Percentiles rank a stretch among this genome's conserved stretches.
Conservation (phyloP, 1,140 invertebrate genomes). For the Diorhabda sublineata region DNA sequence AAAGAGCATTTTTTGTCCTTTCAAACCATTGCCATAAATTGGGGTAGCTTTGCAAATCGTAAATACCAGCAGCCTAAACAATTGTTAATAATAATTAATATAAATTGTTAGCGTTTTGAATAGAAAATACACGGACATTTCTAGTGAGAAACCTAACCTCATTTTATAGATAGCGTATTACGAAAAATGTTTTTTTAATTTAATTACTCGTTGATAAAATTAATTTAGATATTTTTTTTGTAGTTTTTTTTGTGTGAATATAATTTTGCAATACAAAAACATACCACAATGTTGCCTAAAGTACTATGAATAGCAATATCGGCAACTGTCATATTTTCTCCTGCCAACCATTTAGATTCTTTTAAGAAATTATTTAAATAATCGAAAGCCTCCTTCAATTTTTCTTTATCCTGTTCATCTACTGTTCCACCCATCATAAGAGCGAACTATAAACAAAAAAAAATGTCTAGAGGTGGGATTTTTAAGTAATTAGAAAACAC, state of each 20-base stretch:
- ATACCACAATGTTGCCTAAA: conserved; percentile 34
- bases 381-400: conserved; percentile 45
- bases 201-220: too few relatives aligned
- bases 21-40: conserved; percentile 35
- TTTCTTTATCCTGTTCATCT: conserved; percentile 27
- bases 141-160: too few relatives aligned
- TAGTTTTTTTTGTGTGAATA: too few relatives aligned
- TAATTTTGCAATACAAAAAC: conserved; percentile 15
- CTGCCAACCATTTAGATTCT: conserved; percentile 44
- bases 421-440: conserved; percentile 33
- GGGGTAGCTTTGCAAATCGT: conserved; percentile 27
- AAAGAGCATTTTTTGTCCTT: conserved; percentile 29
- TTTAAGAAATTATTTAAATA: conserved; percentile 45
- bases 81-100: background rate
- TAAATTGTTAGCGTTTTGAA: too few relatives aligned
- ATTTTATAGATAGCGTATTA: too few relatives aligned
- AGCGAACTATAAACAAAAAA: conserved; percentile 37
- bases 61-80: conserved; percentile 22
- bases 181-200: too few relatives aligned
- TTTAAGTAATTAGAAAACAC: conserved; percentile 8
- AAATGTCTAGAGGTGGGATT: background rate
- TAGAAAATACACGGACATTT: too few relatives aligned
- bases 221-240: too few relatives aligned
- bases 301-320: conserved; percentile 46
- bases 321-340: conserved; percentile 52